Evolutionary conservation across 2,888 invertebrate species (phyloP), one percentile per base, ranked within the genome.

Genomic region (Leptothorax acervorum): DNA sequence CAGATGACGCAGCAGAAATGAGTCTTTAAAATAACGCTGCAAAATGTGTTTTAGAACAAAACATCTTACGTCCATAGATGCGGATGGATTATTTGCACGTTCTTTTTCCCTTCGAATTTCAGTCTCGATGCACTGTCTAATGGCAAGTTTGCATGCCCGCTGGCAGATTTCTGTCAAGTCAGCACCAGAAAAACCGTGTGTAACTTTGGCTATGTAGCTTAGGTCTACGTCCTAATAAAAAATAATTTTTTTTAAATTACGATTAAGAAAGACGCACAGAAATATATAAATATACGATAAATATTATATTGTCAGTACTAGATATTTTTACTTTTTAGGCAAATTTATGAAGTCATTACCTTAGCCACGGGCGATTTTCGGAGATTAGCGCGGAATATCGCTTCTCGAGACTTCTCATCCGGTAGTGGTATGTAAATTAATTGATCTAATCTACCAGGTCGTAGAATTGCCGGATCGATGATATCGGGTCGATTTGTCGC

Each of bases 91-190:
- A 89, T 97, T 96, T 90, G 97, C 97, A 76, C 98, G 96, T 89
- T 98, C 98, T 90, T 97, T 97, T 95, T 99, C 99, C 89, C 98
- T 96, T 63, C 97, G 96, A 90, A 99, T 98, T 95, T 99, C 99
- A 1, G 97, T 97, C 95, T 99, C 99, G 95, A 99, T 99, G 92
- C 98, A 98, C 95, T 99, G 99, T 79, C 99, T 97, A 95, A 99
- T 99, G 91, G 99, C 99, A 93, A 99, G 96, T 95, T 99, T 99
- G 95, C 99, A 99, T 60, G 99, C 99, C 89, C 99, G 97, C 95
- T 99, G 99, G 95, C 99, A 99, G 94, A 99, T 99, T 96, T 99
- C 99, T 15, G 99, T 99, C 95, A 99, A 96, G 95, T 99, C 99
- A 87, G 99, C 99, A 87, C 99, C 99, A 84, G 99, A 99, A 96